Evolutionary conservation across 2,888 invertebrate species (phyloP), one percentile per base, ranked within the genome.

Genomic region (Esperia sulphurella): DNA sequence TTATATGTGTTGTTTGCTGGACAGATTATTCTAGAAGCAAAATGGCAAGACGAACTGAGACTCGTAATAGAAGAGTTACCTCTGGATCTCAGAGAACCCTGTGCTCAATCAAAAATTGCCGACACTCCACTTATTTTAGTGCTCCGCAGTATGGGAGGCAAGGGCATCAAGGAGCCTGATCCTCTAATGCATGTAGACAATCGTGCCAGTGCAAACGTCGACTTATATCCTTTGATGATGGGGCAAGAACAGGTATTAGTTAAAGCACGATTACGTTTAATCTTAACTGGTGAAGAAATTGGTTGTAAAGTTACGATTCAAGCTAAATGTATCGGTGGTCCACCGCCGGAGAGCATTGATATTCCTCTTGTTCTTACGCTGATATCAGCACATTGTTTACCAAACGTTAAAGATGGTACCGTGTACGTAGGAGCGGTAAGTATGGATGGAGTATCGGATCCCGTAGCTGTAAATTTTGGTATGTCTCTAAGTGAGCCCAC

Each of bases 331-430:
- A 31, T 8, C 33, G 50, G 68, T n/a, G 61, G 52, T 14, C 75
- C 68, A 8, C 53, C 57, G 47, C 45, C 53, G 28, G 65, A 73
- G 12, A 61, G 52, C 35, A 52, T 49, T 31, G 62, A 59, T 50
- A 54, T 71, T 45, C 80, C 85, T 12, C 45, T 89, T 28, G 54
- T 65, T 30, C 50, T 89, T 1, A 86, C 88, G 5, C 68, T 88
- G 73, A 57, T 86, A 33, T 84, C 85, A 35, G 83, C 72, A 0
- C 77, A 86, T 59, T 89, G 89, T 55, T 59, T 88, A 38, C 88
- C 89, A 38, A 13, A 8, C 41, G 53, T 64, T 10, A 83, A 60
- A 66, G 88, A 87, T 0, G 85, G 79, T 12, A 86, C 84, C 1
- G 72, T 72, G 46, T 86, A 79, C 55, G 39, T 82, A 28, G 70